Evolutionary conservation across 2,888 invertebrate species (phyloP).

Genomic region (Tetrapedia diversipes): DNA sequence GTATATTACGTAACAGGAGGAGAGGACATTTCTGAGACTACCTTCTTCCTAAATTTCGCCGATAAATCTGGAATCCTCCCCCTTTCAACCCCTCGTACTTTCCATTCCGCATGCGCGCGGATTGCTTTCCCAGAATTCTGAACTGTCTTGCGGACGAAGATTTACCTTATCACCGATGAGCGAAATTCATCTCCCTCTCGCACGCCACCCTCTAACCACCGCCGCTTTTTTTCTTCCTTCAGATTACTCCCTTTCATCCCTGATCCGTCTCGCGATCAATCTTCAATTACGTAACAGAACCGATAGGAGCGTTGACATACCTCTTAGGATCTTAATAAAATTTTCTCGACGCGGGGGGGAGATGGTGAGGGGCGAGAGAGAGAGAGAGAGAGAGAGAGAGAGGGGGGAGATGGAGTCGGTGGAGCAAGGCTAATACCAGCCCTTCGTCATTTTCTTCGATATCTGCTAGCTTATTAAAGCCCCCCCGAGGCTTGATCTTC

Average conservation of each 20-base stretch:
- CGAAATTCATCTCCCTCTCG: constrained; percentile 1
- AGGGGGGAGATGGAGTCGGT: background rate
- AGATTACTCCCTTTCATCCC: constrained; percentile 14
- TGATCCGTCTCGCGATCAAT: constrained; percentile 43
- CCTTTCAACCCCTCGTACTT: background rate
- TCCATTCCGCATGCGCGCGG: background rate
- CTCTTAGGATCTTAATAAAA: constrained; percentile 50
- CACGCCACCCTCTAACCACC: background rate
- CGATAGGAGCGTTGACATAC: constrained; percentile 41
- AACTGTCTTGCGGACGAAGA: constrained; percentile 25
- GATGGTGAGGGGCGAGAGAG: background rate
- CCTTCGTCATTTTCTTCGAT: constrained; percentile 48
- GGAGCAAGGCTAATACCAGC: constrained; percentile 44
- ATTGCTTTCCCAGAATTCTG: constrained; percentile 12
- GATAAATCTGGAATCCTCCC: constrained; percentile 10
- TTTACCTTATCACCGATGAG: constrained; percentile 16
- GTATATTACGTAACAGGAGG: background rate
- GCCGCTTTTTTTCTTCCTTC: background rate
- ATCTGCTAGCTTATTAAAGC: constrained; percentile 51
- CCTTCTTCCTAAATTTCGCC: constrained; percentile 13
- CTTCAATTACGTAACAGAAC: constrained; percentile 44
- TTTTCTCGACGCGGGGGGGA: constrained; percentile 19
- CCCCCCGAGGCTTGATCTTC: constrained; percentile 39
- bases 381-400: background rate
- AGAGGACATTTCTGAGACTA: background rate